Conservation (phyloP, 2,797 vertebrate species). For the Mormyrops boulengeri region DNA sequence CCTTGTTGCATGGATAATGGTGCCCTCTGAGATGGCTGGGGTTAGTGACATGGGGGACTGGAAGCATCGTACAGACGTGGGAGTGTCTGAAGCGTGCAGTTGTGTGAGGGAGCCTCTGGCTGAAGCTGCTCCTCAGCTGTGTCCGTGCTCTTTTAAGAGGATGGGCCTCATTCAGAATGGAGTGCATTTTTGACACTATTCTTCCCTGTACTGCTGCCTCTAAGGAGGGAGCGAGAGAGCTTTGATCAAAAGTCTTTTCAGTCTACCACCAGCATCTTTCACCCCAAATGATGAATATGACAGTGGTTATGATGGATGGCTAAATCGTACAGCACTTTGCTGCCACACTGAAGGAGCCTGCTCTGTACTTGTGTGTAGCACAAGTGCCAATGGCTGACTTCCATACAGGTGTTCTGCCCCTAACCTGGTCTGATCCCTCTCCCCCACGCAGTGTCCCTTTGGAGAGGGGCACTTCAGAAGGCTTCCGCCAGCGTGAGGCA, state of each 20-base stretch:
- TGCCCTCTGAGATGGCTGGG: background rate
- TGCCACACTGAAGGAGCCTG: background rate
- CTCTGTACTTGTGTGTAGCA: background rate
- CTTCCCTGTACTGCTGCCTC: background rate
- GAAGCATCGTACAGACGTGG: background rate
- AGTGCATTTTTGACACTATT: background rate
- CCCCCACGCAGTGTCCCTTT: conserved; percentile 66
- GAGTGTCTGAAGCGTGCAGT: background rate
- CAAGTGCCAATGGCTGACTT: background rate
- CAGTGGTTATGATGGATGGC: background rate
- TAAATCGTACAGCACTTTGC: background rate
- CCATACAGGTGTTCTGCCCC: background rate
- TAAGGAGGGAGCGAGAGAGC: background rate
- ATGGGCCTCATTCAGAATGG: background rate
- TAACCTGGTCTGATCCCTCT: background rate
- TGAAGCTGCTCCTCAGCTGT: background rate
- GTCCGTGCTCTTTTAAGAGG: background rate
- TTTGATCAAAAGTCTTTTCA: background rate
- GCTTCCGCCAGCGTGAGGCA: conserved; percentile 76
- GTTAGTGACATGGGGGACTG: background rate
- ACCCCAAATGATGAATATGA: background rate
- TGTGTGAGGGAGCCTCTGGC: background rate
- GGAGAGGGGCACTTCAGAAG: conserved; percentile 76
- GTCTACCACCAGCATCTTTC: background rate
- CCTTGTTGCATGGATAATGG: background rate